These are phyloP conservation scores for Spermophilus dauricus DNA, from an alignment of 2,113 vertebrate genomes.

Conservation along the genomic window DNA sequence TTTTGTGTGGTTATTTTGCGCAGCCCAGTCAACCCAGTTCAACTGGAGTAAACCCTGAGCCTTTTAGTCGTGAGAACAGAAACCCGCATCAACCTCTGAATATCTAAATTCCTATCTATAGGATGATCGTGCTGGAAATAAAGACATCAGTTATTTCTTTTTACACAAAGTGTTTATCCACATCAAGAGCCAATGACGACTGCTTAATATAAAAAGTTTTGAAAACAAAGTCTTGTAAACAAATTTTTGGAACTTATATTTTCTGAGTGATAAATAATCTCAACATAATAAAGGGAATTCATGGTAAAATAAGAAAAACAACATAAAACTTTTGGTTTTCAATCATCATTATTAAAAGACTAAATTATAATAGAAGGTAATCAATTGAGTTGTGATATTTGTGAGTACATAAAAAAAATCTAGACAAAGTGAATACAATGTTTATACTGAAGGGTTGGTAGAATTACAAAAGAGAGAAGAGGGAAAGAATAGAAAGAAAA, in stretches of 20 bases:
- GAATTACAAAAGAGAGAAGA: background rate
- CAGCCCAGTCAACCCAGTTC: too few species aligned
- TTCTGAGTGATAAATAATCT: constrained; percentile 41
- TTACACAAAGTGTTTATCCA: background rate
- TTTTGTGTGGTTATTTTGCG: too few species aligned
- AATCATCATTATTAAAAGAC: background rate
- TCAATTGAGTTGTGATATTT: constrained; percentile 36
- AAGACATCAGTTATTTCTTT: constrained; percentile 23
- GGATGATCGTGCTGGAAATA: background rate
- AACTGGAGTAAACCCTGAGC: too few species aligned
- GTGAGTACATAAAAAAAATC: constrained; percentile 1
- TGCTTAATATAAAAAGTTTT: constrained; percentile 6
- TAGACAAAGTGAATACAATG: constrained; percentile 38
- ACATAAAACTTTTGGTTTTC: constrained; percentile 18
- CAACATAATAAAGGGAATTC: constrained; percentile 1
- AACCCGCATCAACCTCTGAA: background rate
- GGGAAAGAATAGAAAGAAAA: constrained; percentile 14
- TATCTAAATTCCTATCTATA: background rate
- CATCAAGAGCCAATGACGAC: constrained; percentile 30
- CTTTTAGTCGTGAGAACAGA: too few species aligned
- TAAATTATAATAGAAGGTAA: background rate
- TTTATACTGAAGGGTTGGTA: background rate
- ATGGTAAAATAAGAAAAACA: constrained; percentile 35
- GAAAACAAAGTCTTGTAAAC: constrained; percentile 35
- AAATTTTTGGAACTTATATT: background rate